Conservation (phyloP, 1,140 invertebrate species). For the Holotrichia oblita region DNA sequence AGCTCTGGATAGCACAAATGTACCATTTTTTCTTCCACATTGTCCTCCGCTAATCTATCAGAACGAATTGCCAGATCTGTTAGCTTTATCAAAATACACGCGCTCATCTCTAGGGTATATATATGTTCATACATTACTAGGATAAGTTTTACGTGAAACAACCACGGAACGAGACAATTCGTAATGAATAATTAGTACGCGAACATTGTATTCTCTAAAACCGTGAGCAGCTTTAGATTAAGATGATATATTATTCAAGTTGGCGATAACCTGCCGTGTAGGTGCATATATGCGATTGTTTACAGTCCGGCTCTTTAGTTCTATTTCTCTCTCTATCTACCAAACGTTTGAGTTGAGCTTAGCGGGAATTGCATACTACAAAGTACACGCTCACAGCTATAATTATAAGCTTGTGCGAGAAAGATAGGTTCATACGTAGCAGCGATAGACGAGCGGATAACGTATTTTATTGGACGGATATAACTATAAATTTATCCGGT, state of each 20-base stretch:
- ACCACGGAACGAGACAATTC: neutral
- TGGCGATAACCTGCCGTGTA: neutral
- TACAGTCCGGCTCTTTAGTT: neutral
- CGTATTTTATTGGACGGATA: constrained; percentile 4
- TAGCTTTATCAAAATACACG: neutral
- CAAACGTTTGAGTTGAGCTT: neutral
- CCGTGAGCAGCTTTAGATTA: constrained; percentile 2
- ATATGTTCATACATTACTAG: no score
- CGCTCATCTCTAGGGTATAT: neutral
- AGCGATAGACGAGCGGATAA: neutral
- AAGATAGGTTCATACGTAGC: neutral
- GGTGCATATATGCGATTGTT: neutral
- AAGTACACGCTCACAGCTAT: neutral
- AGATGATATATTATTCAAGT: constrained; percentile 27
- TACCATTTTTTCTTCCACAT: no score
- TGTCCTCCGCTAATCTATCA: neutral
- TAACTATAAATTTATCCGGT: constrained; percentile 26
- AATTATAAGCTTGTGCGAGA: neutral
- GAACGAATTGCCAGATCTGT: neutral
- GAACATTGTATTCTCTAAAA: constrained; percentile 9
- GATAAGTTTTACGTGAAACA: neutral
- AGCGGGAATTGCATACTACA: neutral
- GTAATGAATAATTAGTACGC: neutral
- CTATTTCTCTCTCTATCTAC: no score
- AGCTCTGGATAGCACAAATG: no score